phyloP scores from a whole-genome alignment of 2,888 invertebrate species.

The Phyllotreta cruciferae region DNA sequence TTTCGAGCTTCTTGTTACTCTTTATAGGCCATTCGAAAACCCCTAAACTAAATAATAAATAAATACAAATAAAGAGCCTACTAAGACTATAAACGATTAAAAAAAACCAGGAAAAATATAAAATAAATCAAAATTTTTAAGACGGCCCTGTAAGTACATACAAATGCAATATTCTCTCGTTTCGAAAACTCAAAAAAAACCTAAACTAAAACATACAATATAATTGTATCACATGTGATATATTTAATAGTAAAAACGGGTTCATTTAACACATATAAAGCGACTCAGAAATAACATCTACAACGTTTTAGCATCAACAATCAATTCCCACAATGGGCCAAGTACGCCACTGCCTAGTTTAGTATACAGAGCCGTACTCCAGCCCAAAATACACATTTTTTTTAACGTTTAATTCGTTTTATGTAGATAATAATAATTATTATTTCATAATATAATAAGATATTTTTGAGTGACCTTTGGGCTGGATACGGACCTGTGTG shows the following conservation, averaged over 20 bases:
- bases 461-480: too few species aligned
- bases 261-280: constrained; percentile 54
- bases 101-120: constrained; percentile 37
- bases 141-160: constrained; percentile 27
- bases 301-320: constrained; percentile 46
- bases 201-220: too few species aligned
- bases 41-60: too few species aligned
- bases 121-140: too few species aligned
- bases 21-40: too few species aligned
- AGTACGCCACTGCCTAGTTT: constrained; percentile 4
- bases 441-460: too few species aligned
- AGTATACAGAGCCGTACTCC: background rate
- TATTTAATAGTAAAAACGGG: constrained; percentile 37
- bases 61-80: constrained; percentile 6
- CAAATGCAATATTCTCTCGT: constrained; percentile 36
- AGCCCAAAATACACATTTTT: background rate
- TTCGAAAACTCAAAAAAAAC: constrained; percentile 46
- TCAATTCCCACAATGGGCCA: constrained; percentile 1
- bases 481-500: too few species aligned
- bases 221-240: constrained; percentile 56
- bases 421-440: too few species aligned
- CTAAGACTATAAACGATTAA: constrained; percentile 1
- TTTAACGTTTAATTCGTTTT: background rate
- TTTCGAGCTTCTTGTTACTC: too few species aligned
- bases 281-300: constrained; percentile 52